phyloP scores from a whole-genome alignment of 1,140 invertebrate species.

The Dreissena rostriformis region DNA sequence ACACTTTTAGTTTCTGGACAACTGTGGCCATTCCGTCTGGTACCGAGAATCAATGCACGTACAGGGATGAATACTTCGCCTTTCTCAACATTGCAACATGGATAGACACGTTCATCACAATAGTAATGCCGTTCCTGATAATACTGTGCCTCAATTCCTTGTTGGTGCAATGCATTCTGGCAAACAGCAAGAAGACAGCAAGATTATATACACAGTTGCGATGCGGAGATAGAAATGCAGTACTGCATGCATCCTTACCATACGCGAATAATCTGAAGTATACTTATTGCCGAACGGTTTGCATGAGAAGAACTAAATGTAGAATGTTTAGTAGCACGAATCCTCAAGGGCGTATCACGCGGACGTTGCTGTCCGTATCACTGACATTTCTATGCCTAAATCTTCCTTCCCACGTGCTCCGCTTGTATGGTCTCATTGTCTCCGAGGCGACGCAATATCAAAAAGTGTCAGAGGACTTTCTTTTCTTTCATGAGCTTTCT shows the following conservation, averaged over 20 bases:
- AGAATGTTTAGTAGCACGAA: slow-evolving; percentile 55
- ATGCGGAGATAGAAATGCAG: background rate
- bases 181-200: background rate
- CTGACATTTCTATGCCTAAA: slow-evolving; percentile 90
- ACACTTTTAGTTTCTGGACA: slow-evolving; percentile 57
- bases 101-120: slow-evolving; percentile 83
- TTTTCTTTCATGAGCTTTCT: slow-evolving; percentile 39
- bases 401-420: slow-evolving; percentile 83
- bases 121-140: slow-evolving; percentile 82
- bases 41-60: background rate
- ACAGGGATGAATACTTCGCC: slow-evolving; percentile 31
- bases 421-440: slow-evolving; percentile 70
- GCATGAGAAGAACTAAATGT: background rate
- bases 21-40: slow-evolving; percentile 21
- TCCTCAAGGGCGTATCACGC: slow-evolving; percentile 88
- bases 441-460: background rate
- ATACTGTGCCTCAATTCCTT: slow-evolving; percentile 83
- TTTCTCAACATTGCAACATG: slow-evolving; percentile 83
- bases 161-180: slow-evolving; percentile 14
- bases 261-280: background rate
- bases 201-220: background rate
- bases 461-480: background rate
- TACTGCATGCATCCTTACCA: background rate
- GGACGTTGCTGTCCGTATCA: slow-evolving; percentile 91
- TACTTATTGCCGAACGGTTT: background rate